Conservation (phyloP, 1,140 invertebrate genomes). For the Caenorhabditis elegans region DNA sequence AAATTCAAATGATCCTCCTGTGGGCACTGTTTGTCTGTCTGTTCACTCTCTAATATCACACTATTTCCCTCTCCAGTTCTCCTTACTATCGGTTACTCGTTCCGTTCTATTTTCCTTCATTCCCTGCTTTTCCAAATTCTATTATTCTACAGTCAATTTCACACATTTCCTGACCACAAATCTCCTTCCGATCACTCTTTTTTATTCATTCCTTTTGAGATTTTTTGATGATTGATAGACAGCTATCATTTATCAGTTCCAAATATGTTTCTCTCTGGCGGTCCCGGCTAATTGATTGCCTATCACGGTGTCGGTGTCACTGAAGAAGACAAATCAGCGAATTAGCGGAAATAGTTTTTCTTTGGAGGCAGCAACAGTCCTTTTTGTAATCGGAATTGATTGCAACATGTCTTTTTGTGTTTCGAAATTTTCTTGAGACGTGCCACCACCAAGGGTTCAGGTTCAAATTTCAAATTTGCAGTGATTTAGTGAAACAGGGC, state of each 20-base stretch:
- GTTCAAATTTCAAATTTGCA: constrained; percentile 12
- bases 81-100: neutral
- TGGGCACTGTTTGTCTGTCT: neutral
- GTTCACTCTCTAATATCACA: neutral
- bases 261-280: neutral
- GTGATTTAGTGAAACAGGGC: neutral
- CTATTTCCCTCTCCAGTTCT: neutral
- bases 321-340: constrained; percentile 27
- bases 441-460: neutral
- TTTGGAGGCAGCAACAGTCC: neutral
- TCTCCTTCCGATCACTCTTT: neutral
- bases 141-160: constrained; percentile 4
- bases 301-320: constrained; percentile 18
- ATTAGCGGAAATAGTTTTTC: constrained; percentile 25
- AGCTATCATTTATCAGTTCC: constrained; percentile 8
- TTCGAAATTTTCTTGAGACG: neutral
- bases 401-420: constrained; percentile 14
- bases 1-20: constrained; percentile 1
- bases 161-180: neutral
- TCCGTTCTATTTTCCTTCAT: constrained; percentile 5
- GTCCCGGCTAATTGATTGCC: constrained; percentile 30
- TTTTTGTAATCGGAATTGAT: neutral
- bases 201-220: neutral
- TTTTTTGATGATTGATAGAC: constrained; percentile 15
- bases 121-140: neutral